phyloP scores from a whole-genome alignment of 2,113 vertebrate genomes.

The Synodontis membranacea region DNA sequence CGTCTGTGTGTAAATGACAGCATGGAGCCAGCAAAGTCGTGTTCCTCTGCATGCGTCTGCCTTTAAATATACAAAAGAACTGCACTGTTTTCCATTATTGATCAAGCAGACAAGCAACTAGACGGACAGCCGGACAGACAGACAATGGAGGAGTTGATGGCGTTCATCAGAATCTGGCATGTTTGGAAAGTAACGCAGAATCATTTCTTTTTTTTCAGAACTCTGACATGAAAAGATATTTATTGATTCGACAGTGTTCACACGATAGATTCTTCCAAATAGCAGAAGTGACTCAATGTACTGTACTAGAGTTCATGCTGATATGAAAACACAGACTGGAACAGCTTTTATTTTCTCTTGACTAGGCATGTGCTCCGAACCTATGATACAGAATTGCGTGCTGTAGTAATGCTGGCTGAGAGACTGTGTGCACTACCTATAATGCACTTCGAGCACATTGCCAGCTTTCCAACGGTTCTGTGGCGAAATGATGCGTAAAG shows the following conservation, averaged over 20 bases:
- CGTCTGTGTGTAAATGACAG: conserved; percentile 50
- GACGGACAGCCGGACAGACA: conserved; percentile 47
- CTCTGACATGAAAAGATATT: conserved; percentile 49
- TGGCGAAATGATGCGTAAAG: not conserved
- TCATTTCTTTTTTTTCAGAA: conserved; percentile 60
- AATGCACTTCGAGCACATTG: not conserved
- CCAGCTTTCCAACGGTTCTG: not conserved
- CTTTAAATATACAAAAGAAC: conserved; percentile 7
- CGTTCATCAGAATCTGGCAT: conserved; percentile 53
- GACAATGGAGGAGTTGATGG: not conserved
- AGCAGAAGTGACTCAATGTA: not conserved
- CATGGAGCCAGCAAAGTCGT: conserved; percentile 39
- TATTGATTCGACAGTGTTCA: conserved; percentile 29
- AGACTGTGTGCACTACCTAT: not conserved
- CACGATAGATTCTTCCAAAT: not conserved
- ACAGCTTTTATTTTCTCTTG: not conserved
- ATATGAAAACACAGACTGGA: not conserved
- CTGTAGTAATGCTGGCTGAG: not conserved
- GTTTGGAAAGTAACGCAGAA: conserved; percentile 66
- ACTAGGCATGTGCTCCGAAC: not conserved
- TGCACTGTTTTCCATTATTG: conserved; percentile 3
- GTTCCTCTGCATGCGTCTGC: conserved; percentile 1
- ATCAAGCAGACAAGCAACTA: not conserved
- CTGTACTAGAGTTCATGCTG: not conserved
- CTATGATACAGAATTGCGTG: not conserved